Conservation (phyloP, 2,888 invertebrate genomes). For the Drosophila pseudotakahashii region DNA sequence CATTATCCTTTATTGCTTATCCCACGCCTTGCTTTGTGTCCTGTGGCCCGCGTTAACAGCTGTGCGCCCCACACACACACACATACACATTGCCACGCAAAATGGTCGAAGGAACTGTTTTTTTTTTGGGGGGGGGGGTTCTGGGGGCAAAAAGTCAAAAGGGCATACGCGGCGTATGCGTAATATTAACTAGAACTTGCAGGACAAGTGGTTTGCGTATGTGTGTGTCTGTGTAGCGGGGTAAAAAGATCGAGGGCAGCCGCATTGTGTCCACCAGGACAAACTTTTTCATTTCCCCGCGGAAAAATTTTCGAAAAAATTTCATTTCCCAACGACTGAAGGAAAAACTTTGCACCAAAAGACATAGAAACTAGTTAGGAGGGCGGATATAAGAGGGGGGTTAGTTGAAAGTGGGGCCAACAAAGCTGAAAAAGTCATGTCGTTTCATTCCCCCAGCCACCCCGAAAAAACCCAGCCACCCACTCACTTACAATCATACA, state of each 20-base stretch:
- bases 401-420: slow-evolving; percentile 42
- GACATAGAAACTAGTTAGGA: slow-evolving; percentile 79
- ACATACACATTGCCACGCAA: slow-evolving; percentile 63
- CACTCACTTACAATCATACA: neutral
- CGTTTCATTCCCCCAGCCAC: slow-evolving; percentile 35
- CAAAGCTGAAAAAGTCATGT: slow-evolving; percentile 74
- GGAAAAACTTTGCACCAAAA: slow-evolving; percentile 76
- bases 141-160: slow-evolving; percentile 70
- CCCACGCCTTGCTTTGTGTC: slow-evolving; percentile 63
- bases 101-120: slow-evolving; percentile 42
- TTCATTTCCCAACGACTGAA: slow-evolving; percentile 76
- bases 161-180: slow-evolving; percentile 74
- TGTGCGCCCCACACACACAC: slow-evolving; percentile 51
- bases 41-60: slow-evolving; percentile 53
- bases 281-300: slow-evolving; percentile 81
- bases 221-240: neutral
- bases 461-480: neutral
- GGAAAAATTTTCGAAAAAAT: slow-evolving; percentile 78
- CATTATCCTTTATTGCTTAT: slow-evolving; percentile 83
- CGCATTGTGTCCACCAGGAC: slow-evolving; percentile 75
- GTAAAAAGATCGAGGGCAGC: slow-evolving; percentile 49
- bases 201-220: slow-evolving; percentile 23
- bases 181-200: slow-evolving; percentile 72
- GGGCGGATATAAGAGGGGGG: slow-evolving; percentile 38
- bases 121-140: slow-evolving; percentile 4